phyloP scores from a whole-genome alignment of 2,113 vertebrate species.

The Glaucidium brasilianum region DNA sequence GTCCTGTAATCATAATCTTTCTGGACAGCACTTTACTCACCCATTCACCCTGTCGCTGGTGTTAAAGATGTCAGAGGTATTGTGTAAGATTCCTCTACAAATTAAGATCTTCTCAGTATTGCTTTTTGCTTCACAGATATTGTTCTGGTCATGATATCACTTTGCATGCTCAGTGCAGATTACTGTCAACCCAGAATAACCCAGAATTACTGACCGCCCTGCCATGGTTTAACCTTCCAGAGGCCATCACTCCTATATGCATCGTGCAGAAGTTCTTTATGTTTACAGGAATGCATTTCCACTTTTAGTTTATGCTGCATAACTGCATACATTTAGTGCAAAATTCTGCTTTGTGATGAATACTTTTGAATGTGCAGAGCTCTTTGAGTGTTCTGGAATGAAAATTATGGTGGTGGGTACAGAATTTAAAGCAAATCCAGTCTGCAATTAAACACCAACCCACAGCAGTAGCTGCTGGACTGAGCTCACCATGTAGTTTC shows the following conservation, averaged over 20 bases:
- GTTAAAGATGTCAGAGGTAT: neutral
- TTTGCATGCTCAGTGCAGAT: neutral
- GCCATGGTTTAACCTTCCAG: neutral
- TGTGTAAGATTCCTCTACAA: neutral
- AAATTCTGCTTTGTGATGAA: neutral
- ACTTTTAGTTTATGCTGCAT: neutral
- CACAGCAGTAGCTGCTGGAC: constrained; percentile 11
- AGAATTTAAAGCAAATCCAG: neutral
- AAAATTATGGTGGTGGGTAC: neutral
- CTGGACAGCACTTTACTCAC: neutral
- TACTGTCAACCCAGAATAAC: neutral
- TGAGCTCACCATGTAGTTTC: constrained; percentile 54
- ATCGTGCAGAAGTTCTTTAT: neutral
- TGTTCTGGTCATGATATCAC: neutral
- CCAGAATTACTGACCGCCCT: neutral
- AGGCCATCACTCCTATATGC: neutral
- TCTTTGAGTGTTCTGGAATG: neutral
- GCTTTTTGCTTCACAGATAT: neutral
- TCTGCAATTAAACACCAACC: neutral
- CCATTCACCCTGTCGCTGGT: neutral
- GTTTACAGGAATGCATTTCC: neutral
- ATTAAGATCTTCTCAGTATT: neutral
- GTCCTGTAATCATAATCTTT: neutral
- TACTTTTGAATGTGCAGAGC: neutral
- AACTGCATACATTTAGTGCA: neutral